Evolutionary conservation across 2,113 vertebrate genomes (phyloP), one percentile per base, ranked within the genome.

Genomic region (Menidia beryllina): DNA sequence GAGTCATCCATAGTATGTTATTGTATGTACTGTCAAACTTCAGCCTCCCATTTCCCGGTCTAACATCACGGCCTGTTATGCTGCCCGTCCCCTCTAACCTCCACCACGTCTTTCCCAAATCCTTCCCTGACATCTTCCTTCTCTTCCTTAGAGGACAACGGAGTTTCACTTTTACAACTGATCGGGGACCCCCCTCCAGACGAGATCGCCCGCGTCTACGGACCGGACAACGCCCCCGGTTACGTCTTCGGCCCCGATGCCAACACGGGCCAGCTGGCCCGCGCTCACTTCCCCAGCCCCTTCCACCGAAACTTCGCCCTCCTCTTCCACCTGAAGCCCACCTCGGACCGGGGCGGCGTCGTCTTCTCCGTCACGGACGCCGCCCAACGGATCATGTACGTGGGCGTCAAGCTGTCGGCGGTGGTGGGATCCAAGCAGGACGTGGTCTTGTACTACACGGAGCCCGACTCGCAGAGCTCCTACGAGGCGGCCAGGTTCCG

Each of bases 251-350:
- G 94, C 1, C 89, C 89, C 0, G 91, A 92, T 0, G 91, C 94
- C 83, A 95, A 93, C 81, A 92, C 93, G 0, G 96, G 97, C 15
- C 96, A 96, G 75, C 92, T 94, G 83, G 97, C 97, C 0, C 94
- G 87, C 0, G 91, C 93, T 56, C 94, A 96, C 77, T 78, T 99
- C 50, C 95, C 96, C 0, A 94, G 58, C 77, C 92, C 94, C 0
- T 97, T 98, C 90, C 96, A 95, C 90, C 86, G 91, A 2, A 94
- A 97, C 91, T 99, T 99, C 52, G 93, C 96, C 0, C 90, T 99
- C 52, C 90, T 95, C 5, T 96, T 97, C 83, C 88, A 94, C 59
- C 72, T 98, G 61, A 95, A 94, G 69, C 95, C 97, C 10, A 94
- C 93, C 21, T 91, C 94, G 0, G 49, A 88, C 13, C 59, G 59